Conservation (phyloP, 2,888 invertebrate species). For the Netelia fuscicornis region DNA sequence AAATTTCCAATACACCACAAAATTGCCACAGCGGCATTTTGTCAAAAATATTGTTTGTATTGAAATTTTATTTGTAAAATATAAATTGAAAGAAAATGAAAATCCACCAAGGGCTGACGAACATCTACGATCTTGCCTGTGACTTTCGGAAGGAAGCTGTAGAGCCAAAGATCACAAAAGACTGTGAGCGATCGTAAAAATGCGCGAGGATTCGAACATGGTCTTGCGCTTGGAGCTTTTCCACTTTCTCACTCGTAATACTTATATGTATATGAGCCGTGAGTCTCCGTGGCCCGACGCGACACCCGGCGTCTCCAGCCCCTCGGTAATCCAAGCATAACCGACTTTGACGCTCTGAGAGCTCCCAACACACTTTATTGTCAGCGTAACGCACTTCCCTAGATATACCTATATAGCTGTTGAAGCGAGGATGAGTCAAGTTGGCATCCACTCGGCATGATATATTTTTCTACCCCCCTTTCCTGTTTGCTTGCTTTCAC, state of each 20-base stretch:
- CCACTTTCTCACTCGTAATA: slow-evolving; percentile 5
- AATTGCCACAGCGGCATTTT: not conserved
- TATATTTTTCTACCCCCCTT: slow-evolving; percentile 24
- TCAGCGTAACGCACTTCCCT: slow-evolving; percentile 25
- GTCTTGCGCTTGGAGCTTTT: slow-evolving; percentile 28
- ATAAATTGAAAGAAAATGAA: not conserved
- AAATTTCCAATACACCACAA: not conserved
- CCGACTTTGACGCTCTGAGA: slow-evolving; percentile 41
- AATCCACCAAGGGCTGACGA: not conserved
- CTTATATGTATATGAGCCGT: not conserved
- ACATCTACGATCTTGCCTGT: not conserved
- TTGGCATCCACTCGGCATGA: slow-evolving; percentile 47
- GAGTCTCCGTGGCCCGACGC: slow-evolving; percentile 25
- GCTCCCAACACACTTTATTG: slow-evolving; percentile 51
- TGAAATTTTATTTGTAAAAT: not conserved
- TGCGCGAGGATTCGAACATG: slow-evolving; percentile 17
- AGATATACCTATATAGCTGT: slow-evolving; percentile 8
- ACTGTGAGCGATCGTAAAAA: slow-evolving; percentile 37
- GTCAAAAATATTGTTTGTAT: not conserved
- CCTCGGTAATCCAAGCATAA: slow-evolving; percentile 45
- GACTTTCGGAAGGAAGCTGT: not conserved
- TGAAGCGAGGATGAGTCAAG: slow-evolving; percentile 22
- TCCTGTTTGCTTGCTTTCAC: slow-evolving; percentile 12
- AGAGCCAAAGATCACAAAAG: not conserved
- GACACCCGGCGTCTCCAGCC: slow-evolving; percentile 25